A percentile compares a stretch with the other conserved stretches of the same genome.
These are phyloP conservation scores for Helicoverpa zea DNA, from an alignment of 1,140 invertebrate genomes.

Conservation along the genomic window DNA sequence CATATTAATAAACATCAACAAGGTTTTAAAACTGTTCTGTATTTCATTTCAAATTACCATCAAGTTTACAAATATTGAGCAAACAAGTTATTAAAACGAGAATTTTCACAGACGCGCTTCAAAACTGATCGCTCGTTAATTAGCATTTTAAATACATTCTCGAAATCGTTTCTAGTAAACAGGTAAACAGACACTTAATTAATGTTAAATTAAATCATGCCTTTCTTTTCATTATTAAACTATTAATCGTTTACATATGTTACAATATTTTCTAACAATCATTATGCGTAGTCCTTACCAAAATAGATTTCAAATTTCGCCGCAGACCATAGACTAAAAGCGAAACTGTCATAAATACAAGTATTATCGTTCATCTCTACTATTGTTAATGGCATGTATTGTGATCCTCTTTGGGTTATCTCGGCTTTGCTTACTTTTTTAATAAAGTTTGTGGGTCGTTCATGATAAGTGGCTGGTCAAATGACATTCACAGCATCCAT, in stretches of 20 bases:
- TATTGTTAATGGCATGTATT: constrained; percentile 15
- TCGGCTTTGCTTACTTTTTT: constrained; percentile 21
- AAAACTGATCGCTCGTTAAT: constrained; percentile 3
- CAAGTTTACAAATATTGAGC: constrained; percentile 13
- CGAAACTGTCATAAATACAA: neutral
- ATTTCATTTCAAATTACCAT: neutral
- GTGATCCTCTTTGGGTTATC: neutral
- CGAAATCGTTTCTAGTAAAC: constrained; percentile 11
- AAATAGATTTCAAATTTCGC: constrained; percentile 1
- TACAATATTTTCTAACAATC: constrained; percentile 10
- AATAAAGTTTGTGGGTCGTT: neutral
- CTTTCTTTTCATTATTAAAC: constrained; percentile 27
- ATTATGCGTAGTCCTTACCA: neutral
- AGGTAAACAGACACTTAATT: constrained; percentile 21
- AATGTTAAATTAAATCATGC: constrained; percentile 23
- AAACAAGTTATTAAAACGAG: constrained; percentile 29
- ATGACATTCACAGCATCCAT: constrained; percentile 11
- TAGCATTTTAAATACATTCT: constrained; percentile 37
- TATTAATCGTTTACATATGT: constrained; percentile 15
- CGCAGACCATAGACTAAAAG: constrained; percentile 9
- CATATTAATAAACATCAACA: too few species aligned
- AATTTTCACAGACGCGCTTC: neutral
- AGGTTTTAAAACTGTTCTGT: neutral
- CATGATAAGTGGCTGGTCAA: constrained; percentile 6
- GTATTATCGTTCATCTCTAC: constrained; percentile 1